phyloP scores from a whole-genome alignment of 2,113 vertebrate species.

The Eulemur rufifrons region DNA sequence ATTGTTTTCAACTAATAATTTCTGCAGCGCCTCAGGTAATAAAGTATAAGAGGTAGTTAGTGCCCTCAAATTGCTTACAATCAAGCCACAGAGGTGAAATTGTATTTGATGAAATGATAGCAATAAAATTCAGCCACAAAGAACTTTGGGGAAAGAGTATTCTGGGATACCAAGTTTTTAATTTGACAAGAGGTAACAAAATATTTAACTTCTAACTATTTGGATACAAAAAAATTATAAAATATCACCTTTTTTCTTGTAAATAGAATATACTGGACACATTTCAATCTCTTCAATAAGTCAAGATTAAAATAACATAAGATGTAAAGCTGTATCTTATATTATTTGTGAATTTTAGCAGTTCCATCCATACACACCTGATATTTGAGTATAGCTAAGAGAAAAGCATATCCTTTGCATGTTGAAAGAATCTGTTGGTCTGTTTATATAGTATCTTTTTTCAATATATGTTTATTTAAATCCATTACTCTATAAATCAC shows the following conservation, averaged over 20 bases:
- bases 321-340: not conserved
- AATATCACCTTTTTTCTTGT: not conserved
- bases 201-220: slow-evolving; percentile 36
- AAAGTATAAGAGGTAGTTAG: not conserved
- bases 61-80: not conserved
- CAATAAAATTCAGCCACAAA: not conserved
- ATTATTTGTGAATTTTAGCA: not conserved
- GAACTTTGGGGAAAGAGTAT: not conserved
- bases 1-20: slow-evolving; percentile 32
- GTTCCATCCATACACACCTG: not conserved
- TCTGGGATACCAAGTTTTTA: not conserved
- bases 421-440: not conserved
- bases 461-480: not conserved
- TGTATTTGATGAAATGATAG: slow-evolving; percentile 8
- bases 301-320: not conserved
- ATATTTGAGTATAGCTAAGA: not conserved
- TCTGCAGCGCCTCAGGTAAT: not conserved
- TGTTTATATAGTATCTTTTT: not conserved
- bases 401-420: not conserved
- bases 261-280: not conserved
- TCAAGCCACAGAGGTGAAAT: not conserved
- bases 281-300: not conserved
- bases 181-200: not conserved
- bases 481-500: not conserved
- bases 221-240: not conserved